A percentile compares a stretch with the other conserved stretches of the same genome.
Evolutionary conservation across 2,797 vertebrate genomes (phyloP).

Genomic region (Argyrosomus regius): DNA sequence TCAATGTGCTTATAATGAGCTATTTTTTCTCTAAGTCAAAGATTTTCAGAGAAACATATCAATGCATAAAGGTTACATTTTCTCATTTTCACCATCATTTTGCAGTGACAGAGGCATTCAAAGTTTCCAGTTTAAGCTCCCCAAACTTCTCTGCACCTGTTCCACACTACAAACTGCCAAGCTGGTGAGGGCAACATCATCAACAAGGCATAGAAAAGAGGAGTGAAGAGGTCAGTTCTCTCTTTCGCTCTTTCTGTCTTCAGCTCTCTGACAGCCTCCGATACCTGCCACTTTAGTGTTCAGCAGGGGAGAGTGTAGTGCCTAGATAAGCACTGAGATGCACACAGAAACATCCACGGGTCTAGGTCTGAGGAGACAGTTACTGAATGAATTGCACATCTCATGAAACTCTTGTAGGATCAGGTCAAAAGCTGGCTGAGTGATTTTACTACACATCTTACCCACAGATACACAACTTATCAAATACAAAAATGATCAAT

Average conservation of each 20-base stretch:
- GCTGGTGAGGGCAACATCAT: slow-evolving; percentile 22
- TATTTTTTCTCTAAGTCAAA: neutral
- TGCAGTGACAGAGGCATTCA: slow-evolving; percentile 22
- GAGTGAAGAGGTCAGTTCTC: slow-evolving; percentile 44
- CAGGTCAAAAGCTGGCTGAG: slow-evolving; percentile 11
- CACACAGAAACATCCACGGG: slow-evolving; percentile 25
- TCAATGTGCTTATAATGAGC: neutral
- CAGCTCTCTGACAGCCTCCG: slow-evolving; percentile 36
- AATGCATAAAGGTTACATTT: slow-evolving; percentile 7
- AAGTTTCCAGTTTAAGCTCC: slow-evolving; percentile 21
- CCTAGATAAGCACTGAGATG: slow-evolving; percentile 49
- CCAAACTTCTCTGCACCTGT: slow-evolving; percentile 39
- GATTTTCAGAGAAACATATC: slow-evolving; percentile 6
- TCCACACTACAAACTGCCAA: slow-evolving; percentile 40
- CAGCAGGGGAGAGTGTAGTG: slow-evolving; percentile 24
- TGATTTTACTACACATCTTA: neutral
- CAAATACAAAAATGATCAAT: neutral
- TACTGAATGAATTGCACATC: slow-evolving; percentile 24
- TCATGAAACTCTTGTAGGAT: slow-evolving; percentile 15
- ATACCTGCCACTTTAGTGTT: slow-evolving; percentile 55
- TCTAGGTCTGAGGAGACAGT: slow-evolving; percentile 14
- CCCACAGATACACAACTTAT: neutral
- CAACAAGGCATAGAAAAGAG: slow-evolving; percentile 32
- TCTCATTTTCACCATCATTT: slow-evolving; percentile 16
- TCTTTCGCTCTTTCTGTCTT: slow-evolving; percentile 24